phyloP scores from a whole-genome alignment of 1,140 invertebrate genomes.

The Drosophila sulfurigaster region DNA sequence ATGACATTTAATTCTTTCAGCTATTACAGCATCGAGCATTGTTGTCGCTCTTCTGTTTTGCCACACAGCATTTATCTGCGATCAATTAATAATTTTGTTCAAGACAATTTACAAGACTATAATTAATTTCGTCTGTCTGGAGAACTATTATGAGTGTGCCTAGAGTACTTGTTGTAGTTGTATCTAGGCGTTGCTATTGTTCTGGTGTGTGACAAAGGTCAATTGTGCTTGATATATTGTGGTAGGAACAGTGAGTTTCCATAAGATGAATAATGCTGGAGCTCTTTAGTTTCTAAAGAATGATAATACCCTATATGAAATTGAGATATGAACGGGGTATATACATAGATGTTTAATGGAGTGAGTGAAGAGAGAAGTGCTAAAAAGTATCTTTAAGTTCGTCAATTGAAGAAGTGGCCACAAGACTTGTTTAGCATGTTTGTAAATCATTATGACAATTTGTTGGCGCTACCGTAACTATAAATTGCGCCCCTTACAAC shows the following conservation, averaged over 20 bases:
- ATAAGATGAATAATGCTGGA: conserved; percentile 7
- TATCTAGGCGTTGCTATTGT: conserved; percentile 42
- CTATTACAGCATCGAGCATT: conserved; percentile 27
- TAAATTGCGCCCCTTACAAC: conserved; percentile 48
- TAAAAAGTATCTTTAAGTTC: conserved; percentile 4
- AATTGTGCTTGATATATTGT: conserved; percentile 57
- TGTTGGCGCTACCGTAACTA: conserved; percentile 66
- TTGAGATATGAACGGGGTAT: neutral
- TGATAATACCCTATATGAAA: conserved; percentile 21
- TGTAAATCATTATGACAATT: conserved; percentile 77
- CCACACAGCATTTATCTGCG: conserved; percentile 54
- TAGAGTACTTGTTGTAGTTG: conserved; percentile 13
- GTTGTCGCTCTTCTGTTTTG: conserved; percentile 17
- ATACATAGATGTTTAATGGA: neutral
- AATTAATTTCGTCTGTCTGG: conserved; percentile 57
- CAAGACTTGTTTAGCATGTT: conserved; percentile 48
- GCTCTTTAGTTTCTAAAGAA: conserved; percentile 13
- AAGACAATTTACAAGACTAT: conserved; percentile 78
- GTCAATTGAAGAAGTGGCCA: neutral
- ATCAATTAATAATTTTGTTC: conserved; percentile 64
- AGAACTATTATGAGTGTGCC: neutral
- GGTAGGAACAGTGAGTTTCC: conserved; percentile 17
- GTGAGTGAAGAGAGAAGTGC: too few relatives aligned
- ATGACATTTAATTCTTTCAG: conserved; percentile 34
- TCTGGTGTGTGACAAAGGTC: conserved; percentile 55